Evolutionary conservation across 1,140 invertebrate species (phyloP), one percentile per base, ranked within the genome.

Genomic region (Diorhabda sublineata): DNA sequence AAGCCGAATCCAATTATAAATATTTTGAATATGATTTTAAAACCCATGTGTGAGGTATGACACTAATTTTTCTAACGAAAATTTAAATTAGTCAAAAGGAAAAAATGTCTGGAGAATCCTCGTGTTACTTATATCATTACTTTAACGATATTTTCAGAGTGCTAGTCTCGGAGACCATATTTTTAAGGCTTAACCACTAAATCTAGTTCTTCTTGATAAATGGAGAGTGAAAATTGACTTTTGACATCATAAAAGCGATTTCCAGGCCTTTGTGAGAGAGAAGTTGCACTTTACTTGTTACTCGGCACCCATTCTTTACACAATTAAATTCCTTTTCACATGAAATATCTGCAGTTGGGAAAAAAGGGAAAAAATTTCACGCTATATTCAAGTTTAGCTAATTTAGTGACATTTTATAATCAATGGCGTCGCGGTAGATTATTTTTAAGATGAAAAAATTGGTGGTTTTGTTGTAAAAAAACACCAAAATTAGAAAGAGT

Each of bases 211-310:
- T 66, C 62, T n/a, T 43, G 63, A 63, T 61, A 73, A 75, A 71
- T 71, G 74, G 69, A 73, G 72, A 67, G 72, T 71, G 73, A 74
- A 75, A 75, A 73, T 75, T 73, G 71, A 73, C 72, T 71, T 74
- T 69, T 67, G 70, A 74, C 58, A 61, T 62, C 59, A 68, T 70
- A 73, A 73, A 70, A 69, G 71, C 61, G 42, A 11, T n/a, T 44
- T 63, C 58, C 5, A 57, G 9, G 44, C 56, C 64, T 70, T 73
- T 71, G 61, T 67, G 69, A 26, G 62, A 9, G 45, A 52, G 45
- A 9, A 67, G 61, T 63, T 59, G 58, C 67, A 63, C 61, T 63
- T 45, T 63, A 42, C 70, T 69, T 62, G 64, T 52, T 61, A 71
- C 69, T 69, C 70, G 66, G 66, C 67, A 4, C 42, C 70, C 70